Percentiles rank a stretch among this genome's conserved stretches.
Conservation (phyloP, 2,888 invertebrate genomes). For the Meteorus colon region DNA sequence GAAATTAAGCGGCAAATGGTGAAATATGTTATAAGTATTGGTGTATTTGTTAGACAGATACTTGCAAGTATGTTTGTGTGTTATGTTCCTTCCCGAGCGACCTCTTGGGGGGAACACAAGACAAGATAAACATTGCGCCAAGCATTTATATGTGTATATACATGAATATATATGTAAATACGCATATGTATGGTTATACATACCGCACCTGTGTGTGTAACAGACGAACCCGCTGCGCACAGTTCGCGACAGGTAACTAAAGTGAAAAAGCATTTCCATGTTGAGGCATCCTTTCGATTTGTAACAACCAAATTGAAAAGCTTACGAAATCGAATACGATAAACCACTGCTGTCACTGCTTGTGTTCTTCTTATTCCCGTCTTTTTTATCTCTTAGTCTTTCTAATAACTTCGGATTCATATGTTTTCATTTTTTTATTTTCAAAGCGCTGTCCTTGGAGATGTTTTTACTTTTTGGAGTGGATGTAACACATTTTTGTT, state of each 20-base stretch:
- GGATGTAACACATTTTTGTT: too few relatives aligned
- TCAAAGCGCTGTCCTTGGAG: too few relatives aligned
- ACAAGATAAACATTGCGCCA: constrained; percentile 43
- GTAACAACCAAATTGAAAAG: constrained; percentile 41
- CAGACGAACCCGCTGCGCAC: constrained; percentile 25
- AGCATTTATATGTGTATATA: constrained; percentile 8
- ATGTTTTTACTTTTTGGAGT: too few relatives aligned
- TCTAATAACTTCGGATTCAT: background rate
- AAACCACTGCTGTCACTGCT: background rate
- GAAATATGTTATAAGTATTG: constrained; percentile 4
- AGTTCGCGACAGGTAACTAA: constrained; percentile 35
- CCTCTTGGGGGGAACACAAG: constrained; percentile 34
- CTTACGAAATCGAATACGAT: constrained; percentile 17
- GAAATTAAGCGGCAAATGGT: constrained; percentile 66
- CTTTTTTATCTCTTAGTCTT: background rate
- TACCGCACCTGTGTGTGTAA: constrained; percentile 18
- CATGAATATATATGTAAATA: background rate
- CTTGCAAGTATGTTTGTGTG: background rate
- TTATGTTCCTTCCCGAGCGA: constrained; percentile 21
- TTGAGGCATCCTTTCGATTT: constrained; percentile 40
- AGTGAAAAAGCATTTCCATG: constrained; percentile 41
- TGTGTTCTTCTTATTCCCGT: constrained; percentile 2
- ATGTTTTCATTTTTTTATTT: background rate
- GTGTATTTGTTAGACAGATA: constrained; percentile 9
- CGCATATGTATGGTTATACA: background rate